Base-by-base conservation (phyloP, 2,888 invertebrate genomes). In the Adelognathus sp. region DNA sequence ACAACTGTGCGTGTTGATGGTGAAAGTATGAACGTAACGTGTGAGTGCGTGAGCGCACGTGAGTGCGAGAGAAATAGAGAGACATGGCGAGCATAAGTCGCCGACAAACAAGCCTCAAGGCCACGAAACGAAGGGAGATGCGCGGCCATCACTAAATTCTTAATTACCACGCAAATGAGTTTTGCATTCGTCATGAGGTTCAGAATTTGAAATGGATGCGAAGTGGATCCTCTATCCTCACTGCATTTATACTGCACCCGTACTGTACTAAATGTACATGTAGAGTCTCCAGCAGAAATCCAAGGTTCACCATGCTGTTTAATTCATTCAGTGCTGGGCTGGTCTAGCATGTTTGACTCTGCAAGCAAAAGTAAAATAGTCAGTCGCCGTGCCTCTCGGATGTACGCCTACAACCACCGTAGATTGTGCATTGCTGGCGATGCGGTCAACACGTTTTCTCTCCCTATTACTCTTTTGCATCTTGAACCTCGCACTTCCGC, bases 81-180 rank as follows among this genome's bases (percentile, higher is more conserved):
- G 24, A 54, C 3, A 6, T 52, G 21, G 27, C 44, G 29, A 18
- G 21, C 54, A 5, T 27, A 24, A 24, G 31, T 16, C 39, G 18
- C 27, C 16, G 18, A 39, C 60, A 41, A 52, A 61, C 27, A 50
- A 50, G 14, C 46, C 36, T 14, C 33, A 11, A 61, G n/a, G 27
- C 29, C 7, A 39, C 58, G 29, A 39, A 27, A 41, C 27, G 46
- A 36, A 58, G 60, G n/a, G 39, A 66, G 39, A 39, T 29, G 46
- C 58, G 24, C 36, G 36, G 50, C 50, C 54, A 31, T 64, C 81
- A 76, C 75, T 82, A 82, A 83, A 85, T 84, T 83, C 82, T 85
- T 86, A 86, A 86, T 86, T 86, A 85, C 83, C 83, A 84, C 81
- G 85, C 84, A 86, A 86, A 86, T 86, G 83, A 86, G 84, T 84